Percentiles rank a stretch among this genome's conserved stretches.
Evolutionary conservation across 2,113 vertebrate species (phyloP).

Genomic region (Garra rufa): DNA sequence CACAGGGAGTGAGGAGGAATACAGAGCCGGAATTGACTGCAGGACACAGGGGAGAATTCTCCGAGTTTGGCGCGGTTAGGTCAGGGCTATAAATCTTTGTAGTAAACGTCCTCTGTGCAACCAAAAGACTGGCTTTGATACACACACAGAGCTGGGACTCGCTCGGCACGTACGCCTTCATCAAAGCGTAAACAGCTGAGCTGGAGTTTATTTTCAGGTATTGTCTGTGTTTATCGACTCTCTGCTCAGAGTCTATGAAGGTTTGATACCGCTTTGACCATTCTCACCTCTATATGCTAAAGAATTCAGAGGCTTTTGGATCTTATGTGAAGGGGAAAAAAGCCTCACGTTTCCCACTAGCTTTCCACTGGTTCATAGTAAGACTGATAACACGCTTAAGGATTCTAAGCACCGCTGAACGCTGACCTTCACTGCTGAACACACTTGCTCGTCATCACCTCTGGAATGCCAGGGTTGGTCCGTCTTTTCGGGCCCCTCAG

Average conservation of each 20-base stretch:
- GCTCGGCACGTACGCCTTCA: neutral
- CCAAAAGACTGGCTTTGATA: conserved; percentile 13
- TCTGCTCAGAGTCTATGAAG: neutral
- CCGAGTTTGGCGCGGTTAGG: neutral
- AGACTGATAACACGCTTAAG: conserved; percentile 31
- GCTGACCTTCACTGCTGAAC: conserved; percentile 19
- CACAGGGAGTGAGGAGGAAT: neutral
- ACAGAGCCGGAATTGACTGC: neutral
- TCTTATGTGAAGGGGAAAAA: conserved; percentile 15
- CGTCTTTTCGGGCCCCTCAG: neutral
- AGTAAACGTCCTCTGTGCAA: neutral
- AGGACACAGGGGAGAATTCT: neutral
- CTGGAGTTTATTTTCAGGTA: conserved; percentile 12
- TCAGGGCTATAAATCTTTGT: conserved; percentile 6
- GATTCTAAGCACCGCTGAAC: conserved; percentile 16
- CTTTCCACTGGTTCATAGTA: conserved; percentile 13
- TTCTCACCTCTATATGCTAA: neutral
- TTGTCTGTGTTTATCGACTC: neutral
- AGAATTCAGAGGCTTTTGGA: neutral
- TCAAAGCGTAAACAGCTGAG: neutral
- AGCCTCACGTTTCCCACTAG: neutral
- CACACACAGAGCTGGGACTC: neutral
- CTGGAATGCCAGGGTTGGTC: neutral
- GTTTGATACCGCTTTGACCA: conserved; percentile 12
- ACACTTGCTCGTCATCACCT: conserved; percentile 7